Conservation (phyloP, 2,797 vertebrate species). For the Garrulus glandarius region DNA sequence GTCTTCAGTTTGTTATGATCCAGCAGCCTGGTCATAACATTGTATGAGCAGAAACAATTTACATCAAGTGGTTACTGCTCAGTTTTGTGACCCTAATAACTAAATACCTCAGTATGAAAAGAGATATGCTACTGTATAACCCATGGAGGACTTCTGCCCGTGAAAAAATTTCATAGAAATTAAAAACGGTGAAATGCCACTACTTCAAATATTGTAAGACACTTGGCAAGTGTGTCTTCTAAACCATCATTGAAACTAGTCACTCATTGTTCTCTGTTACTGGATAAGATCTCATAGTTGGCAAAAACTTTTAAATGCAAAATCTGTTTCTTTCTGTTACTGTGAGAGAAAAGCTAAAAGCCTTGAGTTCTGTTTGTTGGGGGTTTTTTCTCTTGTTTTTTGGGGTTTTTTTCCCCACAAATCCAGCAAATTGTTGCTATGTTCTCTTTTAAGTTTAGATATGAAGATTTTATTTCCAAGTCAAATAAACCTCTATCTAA, state of each 20-base stretch:
- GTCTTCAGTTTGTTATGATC: neutral
- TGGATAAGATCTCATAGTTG: neutral
- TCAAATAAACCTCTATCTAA: constrained; percentile 29
- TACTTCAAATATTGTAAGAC: neutral
- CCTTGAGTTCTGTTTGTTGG: neutral
- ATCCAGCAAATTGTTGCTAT: neutral
- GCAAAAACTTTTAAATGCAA: constrained; percentile 33
- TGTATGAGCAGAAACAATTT: neutral
- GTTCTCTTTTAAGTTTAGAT: constrained; percentile 19
- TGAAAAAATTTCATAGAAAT: neutral
- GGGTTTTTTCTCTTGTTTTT: accelerated
- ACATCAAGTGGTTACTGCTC: neutral
- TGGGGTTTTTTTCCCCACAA: neutral
- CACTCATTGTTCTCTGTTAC: neutral
- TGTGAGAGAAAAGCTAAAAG: neutral
- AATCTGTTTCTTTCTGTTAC: neutral
- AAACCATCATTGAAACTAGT: constrained; percentile 9
- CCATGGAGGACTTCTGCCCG: neutral
- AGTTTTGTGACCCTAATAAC: neutral
- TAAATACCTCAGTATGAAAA: neutral
- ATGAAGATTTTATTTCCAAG: constrained; percentile 37
- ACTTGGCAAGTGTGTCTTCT: neutral
- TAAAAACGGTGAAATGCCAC: neutral
- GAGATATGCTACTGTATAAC: neutral
- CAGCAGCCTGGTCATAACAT: neutral